Base-by-base conservation (phyloP, 2,797 vertebrate genomes). In the Denticeps clupeoides region DNA sequence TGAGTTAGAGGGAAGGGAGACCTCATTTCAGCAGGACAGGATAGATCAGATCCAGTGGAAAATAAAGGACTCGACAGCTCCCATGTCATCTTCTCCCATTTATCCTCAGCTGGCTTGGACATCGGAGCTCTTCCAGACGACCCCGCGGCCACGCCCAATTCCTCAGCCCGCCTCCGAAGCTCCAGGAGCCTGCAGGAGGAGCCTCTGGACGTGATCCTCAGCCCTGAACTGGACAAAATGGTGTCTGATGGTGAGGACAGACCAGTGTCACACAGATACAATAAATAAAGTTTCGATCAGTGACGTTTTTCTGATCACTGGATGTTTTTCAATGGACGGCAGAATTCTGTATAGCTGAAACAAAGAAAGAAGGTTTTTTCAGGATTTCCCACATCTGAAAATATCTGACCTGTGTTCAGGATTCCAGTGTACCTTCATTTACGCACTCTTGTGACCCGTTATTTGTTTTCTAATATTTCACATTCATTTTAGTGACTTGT, bases 171-270 rank as follows among this genome's bases (percentile, higher is more conserved):
- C 63, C 73, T 29, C 35, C 84, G 79, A 49, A 79, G 74, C 58
- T 82, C 83, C 25, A 79, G 87, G 15, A 53, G 79, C 0, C 45
- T 86, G 49, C 87, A 82, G 49, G 90, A 93, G 37, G 93, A 97
- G 59, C 88, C 89, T 19, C 69, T 98, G 25, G 93, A 97, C 11
- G 89, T 86, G 49, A 92, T 99, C 62, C 79, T 99, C 56, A 97
- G 91, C 64, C 92, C 93, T 47, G 93, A 99, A 51, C 80, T 99
- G 9, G 94, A 99, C 75, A 94, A 88, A 74, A 99, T 99, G 87
- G 93, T 99, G 66, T 84, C 89, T 56, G 94, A 99, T 3, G 94
- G 94, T 99, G 79, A 85, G 82, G 8, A 18, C 31, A 12, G n/a
- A n/a, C n/a, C n/a, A n/a, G n/a, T n/a, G n/a, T n/a, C n/a, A n/a